Evolutionary conservation across 1,140 invertebrate species (phyloP).

Genomic region (Aricia agestis): DNA sequence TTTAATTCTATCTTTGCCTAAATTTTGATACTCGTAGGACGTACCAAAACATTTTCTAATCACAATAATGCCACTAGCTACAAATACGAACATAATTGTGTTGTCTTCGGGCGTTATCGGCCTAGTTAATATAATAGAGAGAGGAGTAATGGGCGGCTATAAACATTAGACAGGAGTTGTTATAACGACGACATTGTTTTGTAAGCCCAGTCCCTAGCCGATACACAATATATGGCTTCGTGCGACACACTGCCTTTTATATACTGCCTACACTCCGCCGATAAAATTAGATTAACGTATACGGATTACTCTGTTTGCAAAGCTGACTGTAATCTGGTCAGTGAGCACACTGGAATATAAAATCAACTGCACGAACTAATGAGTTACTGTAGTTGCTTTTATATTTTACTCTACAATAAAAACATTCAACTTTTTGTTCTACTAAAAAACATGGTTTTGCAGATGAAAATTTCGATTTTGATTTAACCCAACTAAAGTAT

Average conservation of each 20-base stretch:
- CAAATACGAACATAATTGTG: neutral
- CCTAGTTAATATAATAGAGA: slow-evolving; percentile 3
- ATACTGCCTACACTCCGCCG: neutral
- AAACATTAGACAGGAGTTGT: slow-evolving; percentile 12
- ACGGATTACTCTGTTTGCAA: neutral
- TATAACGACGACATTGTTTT: slow-evolving; percentile 10
- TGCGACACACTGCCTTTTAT: slow-evolving; percentile 4
- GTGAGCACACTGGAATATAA: neutral
- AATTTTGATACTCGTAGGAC: neutral
- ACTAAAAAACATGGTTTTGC: too few relatives aligned
- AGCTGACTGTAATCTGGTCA: neutral
- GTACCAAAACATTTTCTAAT: neutral
- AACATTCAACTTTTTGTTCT: too few relatives aligned
- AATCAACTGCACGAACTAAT: neutral
- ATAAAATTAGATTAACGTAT: neutral
- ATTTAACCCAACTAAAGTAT: neutral
- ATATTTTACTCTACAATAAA: neutral
- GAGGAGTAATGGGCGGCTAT: neutral
- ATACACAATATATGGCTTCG: slow-evolving; percentile 9
- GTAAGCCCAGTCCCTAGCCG: slow-evolving; percentile 5
- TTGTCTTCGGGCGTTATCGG: neutral
- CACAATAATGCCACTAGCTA: neutral
- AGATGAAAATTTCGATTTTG: too few relatives aligned
- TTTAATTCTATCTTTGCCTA: too few relatives aligned
- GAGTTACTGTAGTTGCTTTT: neutral